A percentile compares a stretch with the other conserved stretches of the same genome.
phyloP scores from a whole-genome alignment of 2,888 invertebrate genomes.

The Euplexia lucipara region DNA sequence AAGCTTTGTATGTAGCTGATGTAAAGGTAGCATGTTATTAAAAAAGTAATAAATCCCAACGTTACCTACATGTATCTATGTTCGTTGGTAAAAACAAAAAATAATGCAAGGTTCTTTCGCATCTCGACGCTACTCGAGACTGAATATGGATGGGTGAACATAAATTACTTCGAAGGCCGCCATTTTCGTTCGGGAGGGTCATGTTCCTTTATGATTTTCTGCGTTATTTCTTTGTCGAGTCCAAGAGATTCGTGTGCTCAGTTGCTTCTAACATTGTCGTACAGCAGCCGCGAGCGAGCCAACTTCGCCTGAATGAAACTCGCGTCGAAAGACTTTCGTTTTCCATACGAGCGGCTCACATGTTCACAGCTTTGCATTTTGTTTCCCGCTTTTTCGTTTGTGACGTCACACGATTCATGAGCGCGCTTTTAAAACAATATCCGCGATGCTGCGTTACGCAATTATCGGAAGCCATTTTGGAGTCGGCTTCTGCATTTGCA shows the following conservation, averaged over 20 bases:
- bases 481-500: slow-evolving; percentile 1
- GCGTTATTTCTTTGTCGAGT: slow-evolving; percentile 33
- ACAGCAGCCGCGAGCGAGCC: slow-evolving; percentile 79
- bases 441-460: slow-evolving; percentile 18
- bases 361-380: slow-evolving; percentile 87
- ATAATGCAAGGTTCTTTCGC: slow-evolving; percentile 20
- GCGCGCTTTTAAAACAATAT: slow-evolving; percentile 67
- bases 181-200: slow-evolving; percentile 21
- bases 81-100: slow-evolving; percentile 7
- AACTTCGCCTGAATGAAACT: slow-evolving; percentile 89
- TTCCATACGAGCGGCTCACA: slow-evolving; percentile 89
- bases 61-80: slow-evolving; percentile 7
- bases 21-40: slow-evolving; percentile 15
- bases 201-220: slow-evolving; percentile 5
- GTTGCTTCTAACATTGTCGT: slow-evolving; percentile 70
- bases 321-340: slow-evolving; percentile 87
- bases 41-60: slow-evolving; percentile 31
- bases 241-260: slow-evolving; percentile 52
- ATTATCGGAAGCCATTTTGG: slow-evolving; percentile 10
- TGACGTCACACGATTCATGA: slow-evolving; percentile 86
- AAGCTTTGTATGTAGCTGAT: background rate
- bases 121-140: slow-evolving; percentile 14
- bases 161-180: slow-evolving; percentile 27
- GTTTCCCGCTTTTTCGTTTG: slow-evolving; percentile 87
- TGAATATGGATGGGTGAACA: slow-evolving; percentile 26